Conservation (phyloP, 1,140 invertebrate species). For the Bombus pyrosoma region DNA sequence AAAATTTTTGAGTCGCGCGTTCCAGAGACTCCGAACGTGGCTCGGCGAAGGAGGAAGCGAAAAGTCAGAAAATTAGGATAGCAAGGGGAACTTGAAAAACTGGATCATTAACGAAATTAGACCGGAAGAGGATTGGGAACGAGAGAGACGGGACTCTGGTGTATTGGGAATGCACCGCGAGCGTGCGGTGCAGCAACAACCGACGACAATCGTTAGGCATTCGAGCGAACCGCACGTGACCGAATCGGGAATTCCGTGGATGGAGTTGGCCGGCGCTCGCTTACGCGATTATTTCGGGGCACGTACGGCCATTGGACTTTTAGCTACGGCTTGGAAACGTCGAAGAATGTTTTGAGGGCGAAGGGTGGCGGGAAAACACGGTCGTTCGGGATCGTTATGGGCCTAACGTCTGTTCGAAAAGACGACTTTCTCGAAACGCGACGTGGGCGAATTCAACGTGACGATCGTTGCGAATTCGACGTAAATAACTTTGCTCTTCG, state of each 20-base stretch:
- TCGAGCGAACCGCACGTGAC: conserved; percentile 43
- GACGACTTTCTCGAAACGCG: neutral
- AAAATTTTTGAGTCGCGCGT: no score
- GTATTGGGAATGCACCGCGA: conserved; percentile 38
- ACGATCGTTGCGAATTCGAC: neutral
- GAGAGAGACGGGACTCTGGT: neutral
- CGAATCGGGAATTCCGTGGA: conserved; percentile 43
- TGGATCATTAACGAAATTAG: conserved; percentile 8
- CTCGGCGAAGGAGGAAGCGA: no score
- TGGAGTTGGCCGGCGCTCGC: conserved; percentile 24
- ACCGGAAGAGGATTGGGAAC: no score
- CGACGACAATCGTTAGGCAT: conserved; percentile 52
- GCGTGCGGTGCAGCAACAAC: conserved; percentile 22
- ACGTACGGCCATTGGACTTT: conserved; percentile 45
- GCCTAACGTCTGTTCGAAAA: neutral
- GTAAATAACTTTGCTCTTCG: neutral
- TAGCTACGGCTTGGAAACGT: conserved; percentile 36
- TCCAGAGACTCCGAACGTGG: no score
- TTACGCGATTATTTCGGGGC: conserved; percentile 54
- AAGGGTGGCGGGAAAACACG: neutral
- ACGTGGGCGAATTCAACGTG: neutral
- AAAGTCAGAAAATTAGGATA: neutral
- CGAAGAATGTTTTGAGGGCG: conserved; percentile 22
- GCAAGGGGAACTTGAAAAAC: neutral
- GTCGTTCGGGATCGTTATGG: neutral